Percentiles rank a stretch among this genome's conserved stretches.
phyloP scores from a whole-genome alignment of 2,113 vertebrate genomes.

The Spea multiplicata region DNA sequence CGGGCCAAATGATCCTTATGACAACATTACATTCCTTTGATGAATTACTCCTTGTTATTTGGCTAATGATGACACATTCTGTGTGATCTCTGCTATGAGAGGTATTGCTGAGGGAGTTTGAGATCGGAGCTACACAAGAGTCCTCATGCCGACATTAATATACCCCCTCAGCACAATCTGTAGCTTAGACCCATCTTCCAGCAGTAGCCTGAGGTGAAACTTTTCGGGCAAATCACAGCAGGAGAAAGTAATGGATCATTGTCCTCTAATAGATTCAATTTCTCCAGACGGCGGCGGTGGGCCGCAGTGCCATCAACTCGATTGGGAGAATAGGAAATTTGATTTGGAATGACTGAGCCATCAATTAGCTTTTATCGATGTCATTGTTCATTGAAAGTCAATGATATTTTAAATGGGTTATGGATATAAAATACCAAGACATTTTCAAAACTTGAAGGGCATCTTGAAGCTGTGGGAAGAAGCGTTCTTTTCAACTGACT shows the following conservation, averaged over 20 bases:
- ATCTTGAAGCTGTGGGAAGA: background rate
- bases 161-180: background rate
- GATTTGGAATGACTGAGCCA: slow-evolving; percentile 59
- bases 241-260: slow-evolving; percentile 52
- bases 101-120: too few species aligned
- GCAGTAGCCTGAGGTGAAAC: background rate
- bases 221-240: background rate
- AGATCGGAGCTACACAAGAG: background rate
- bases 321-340: slow-evolving; percentile 59
- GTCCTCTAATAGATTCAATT: slow-evolving; percentile 60
- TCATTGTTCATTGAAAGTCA: slow-evolving; percentile 57
- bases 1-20: background rate
- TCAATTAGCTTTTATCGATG: slow-evolving; percentile 65
- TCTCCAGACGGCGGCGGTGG: slow-evolving; percentile 53
- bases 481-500: background rate
- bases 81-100: background rate
- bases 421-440: slow-evolving; percentile 51
- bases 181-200: rapidly evolving
- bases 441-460: slow-evolving; percentile 38
- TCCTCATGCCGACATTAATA: too few species aligned
- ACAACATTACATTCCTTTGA: background rate
- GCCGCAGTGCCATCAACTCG: slow-evolving; percentile 56
- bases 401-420: slow-evolving; percentile 51
- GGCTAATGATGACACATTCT: background rate
- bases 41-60: background rate